A percentile compares a stretch with the other conserved stretches of the same genome.
phyloP scores from a whole-genome alignment of 2,888 invertebrate genomes.

The Megastigmus dorsalis region DNA sequence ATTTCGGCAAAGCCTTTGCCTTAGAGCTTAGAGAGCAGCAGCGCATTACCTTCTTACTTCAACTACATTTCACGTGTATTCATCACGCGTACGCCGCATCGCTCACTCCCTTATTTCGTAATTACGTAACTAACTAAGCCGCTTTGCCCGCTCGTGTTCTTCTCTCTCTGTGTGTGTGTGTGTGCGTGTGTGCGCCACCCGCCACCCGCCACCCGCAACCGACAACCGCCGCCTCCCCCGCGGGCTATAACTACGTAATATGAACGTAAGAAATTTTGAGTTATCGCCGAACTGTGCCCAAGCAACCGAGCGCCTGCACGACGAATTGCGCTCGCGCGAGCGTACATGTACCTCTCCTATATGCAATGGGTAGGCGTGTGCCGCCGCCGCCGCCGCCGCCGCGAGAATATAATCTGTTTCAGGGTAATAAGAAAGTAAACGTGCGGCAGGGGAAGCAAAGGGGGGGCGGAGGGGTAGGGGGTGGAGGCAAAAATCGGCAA shows the following conservation, averaged over 20 bases:
- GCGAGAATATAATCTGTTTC: conserved; percentile 8
- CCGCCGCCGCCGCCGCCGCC: too few species aligned
- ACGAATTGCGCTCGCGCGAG: not conserved
- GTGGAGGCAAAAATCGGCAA: not conserved
- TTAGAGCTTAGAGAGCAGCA: conserved; percentile 8
- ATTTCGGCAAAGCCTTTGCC: conserved; percentile 31
- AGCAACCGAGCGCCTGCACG: not conserved
- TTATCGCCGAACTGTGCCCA: conserved; percentile 38
- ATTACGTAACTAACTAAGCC: conserved; percentile 50
- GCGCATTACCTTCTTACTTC: conserved; percentile 44
- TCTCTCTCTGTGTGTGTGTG: not conserved
- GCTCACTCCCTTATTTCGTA: conserved; percentile 43
- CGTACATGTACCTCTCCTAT: too few species aligned
- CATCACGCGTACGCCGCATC: conserved; percentile 30
- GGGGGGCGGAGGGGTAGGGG: not conserved
- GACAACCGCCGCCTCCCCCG: not conserved
- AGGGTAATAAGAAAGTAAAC: conserved; percentile 23
- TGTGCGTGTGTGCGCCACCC: too few species aligned
- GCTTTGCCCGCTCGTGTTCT: conserved; percentile 10
- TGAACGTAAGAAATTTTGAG: conserved; percentile 48
- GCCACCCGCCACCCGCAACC: not conserved
- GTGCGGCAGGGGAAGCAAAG: too few species aligned
- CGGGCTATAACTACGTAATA: conserved; percentile 35
- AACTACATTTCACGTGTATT: conserved; percentile 45
- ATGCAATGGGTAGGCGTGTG: too few species aligned